Percentiles rank a stretch among this genome's conserved stretches.
Evolutionary conservation across 2,113 vertebrate species (phyloP).

Genomic region (Clarias batrachus): DNA sequence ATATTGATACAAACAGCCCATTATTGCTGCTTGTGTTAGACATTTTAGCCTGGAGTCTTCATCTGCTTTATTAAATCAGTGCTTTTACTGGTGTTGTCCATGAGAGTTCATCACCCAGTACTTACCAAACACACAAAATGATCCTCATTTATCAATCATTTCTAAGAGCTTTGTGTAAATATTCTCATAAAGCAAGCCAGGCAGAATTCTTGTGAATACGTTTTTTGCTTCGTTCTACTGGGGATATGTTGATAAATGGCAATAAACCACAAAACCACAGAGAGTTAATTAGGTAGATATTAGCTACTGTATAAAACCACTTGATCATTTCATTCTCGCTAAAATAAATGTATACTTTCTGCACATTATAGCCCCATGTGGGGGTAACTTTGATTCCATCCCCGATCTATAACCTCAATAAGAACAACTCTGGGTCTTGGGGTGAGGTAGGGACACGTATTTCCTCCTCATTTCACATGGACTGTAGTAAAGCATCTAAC

Average conservation of each 20-base stretch:
- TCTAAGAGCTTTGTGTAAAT: background rate
- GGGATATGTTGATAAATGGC: background rate
- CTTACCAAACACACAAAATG: background rate
- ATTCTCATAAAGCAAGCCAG: background rate
- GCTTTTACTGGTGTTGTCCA: background rate
- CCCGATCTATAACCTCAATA: too few relatives aligned
- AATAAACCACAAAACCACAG: background rate
- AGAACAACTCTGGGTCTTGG: too few relatives aligned
- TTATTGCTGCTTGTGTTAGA: background rate
- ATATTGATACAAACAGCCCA: background rate
- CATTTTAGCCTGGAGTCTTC: background rate
- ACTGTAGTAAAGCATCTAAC: too few relatives aligned
- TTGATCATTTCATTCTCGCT: too few relatives aligned
- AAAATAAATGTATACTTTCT: too few relatives aligned
- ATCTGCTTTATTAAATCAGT: slow-evolving; percentile 4
- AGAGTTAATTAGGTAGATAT: too few relatives aligned
- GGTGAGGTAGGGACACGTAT: too few relatives aligned
- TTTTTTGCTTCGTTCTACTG: background rate
- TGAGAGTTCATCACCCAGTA: background rate
- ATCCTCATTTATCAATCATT: background rate
- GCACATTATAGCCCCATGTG: too few relatives aligned
- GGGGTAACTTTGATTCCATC: too few relatives aligned
- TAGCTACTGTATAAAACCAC: too few relatives aligned
- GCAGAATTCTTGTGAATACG: background rate
- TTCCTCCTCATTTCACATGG: too few relatives aligned